phyloP scores from a whole-genome alignment of 2,888 invertebrate genomes.

The Sympetrum striolatum region DNA sequence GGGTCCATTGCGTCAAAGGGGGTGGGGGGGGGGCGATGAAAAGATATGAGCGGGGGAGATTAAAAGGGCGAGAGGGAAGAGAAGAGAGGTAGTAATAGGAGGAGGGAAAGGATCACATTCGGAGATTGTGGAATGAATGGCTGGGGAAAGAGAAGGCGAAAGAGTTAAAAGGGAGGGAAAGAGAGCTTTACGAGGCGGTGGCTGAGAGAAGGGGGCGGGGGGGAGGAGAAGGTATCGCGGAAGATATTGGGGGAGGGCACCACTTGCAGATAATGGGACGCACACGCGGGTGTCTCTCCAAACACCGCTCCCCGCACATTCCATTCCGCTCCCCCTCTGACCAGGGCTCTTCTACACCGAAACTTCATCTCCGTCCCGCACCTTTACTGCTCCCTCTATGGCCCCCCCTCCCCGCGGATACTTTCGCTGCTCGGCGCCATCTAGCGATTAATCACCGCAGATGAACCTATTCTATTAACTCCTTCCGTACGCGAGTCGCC shows the following conservation, averaged over 20 bases:
- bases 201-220: neutral
- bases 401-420: neutral
- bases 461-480: too few species aligned
- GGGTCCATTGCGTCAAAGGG: neutral
- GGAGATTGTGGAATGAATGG: conserved; percentile 17
- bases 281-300: conserved; percentile 11
- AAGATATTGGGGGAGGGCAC: conserved; percentile 7
- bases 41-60: neutral
- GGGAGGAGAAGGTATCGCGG: neutral
- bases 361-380: conserved; percentile 19
- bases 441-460: too few species aligned
- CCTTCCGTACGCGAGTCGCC: too few species aligned
- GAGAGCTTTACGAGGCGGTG: neutral
- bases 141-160: neutral
- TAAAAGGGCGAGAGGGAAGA: too few species aligned
- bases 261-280: conserved; percentile 40
- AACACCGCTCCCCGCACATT: conserved; percentile 15
- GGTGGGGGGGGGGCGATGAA: neutral
- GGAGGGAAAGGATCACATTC: neutral
- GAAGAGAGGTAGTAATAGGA: neutral
- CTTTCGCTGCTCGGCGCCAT: neutral
- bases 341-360: neutral
- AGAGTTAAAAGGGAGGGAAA: neutral
- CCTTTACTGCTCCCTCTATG: neutral
- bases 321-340: neutral